A percentile compares a stretch with the other conserved stretches of the same genome.
These are phyloP conservation scores for Proisotoma minuta DNA, from an alignment of 2,888 invertebrate species.

Conservation along the genomic window DNA sequence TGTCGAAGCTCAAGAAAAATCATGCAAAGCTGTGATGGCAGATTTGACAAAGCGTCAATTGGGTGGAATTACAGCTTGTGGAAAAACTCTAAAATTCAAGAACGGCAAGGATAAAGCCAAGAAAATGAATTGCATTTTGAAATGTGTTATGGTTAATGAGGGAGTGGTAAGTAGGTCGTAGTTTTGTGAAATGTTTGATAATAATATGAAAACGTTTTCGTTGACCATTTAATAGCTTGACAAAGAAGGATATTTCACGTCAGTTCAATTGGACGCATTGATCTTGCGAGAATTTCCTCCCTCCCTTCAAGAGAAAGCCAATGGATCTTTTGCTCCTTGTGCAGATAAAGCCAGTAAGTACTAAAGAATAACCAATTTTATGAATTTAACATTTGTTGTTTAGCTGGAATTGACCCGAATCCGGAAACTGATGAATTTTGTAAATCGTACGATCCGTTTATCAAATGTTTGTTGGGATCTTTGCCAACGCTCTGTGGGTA, in stretches of 20 bases:
- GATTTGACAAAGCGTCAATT: constrained; percentile 18
- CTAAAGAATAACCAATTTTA: not conserved
- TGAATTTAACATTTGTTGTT: constrained; percentile 5
- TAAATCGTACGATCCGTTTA: constrained; percentile 33
- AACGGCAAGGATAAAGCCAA: constrained; percentile 29
- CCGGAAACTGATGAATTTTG: constrained; percentile 34
- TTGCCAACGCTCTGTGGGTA: too few relatives aligned
- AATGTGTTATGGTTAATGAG: constrained; percentile 22
- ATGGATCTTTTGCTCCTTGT: constrained; percentile 22
- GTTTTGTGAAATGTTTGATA: not conserved
- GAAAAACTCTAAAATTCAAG: constrained; percentile 24
- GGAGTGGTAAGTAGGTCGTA: constrained; percentile 13
- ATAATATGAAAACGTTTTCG: not conserved
- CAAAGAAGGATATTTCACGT: constrained; percentile 12
- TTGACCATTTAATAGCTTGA: constrained; percentile 4
- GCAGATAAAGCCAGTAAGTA: constrained; percentile 16
- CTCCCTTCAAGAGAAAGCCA: constrained; percentile 14
- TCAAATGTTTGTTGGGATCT: too few relatives aligned
- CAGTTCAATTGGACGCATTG: constrained; percentile 4
- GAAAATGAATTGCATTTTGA: constrained; percentile 25
- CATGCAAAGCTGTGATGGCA: constrained; percentile 6
- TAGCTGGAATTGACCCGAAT: constrained; percentile 17
- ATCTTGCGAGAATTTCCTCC: constrained; percentile 14
- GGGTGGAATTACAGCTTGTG: constrained; percentile 8
- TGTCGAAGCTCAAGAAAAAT: constrained; percentile 6